Base-by-base conservation (phyloP, 2,888 invertebrate species). In the Cloeon dipterum region DNA sequence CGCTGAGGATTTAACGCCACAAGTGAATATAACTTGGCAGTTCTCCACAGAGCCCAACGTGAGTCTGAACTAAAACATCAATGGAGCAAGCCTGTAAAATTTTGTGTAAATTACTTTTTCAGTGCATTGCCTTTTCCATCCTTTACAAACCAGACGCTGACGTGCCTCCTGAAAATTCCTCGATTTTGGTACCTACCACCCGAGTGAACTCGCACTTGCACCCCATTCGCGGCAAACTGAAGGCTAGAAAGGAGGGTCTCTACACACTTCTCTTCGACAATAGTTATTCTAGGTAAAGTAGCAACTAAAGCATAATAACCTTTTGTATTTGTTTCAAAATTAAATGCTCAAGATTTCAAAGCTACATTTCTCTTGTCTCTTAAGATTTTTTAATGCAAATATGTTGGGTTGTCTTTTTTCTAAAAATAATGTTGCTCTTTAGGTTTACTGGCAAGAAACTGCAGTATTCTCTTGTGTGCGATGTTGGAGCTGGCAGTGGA, bases 11-110 rank as follows among this genome's bases (percentile, higher is more conserved):
- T 29, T n/a, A n/a, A 29, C 29, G 7, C 29, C 29, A 5, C 47
- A 48, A 13, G 46, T 50, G 16, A 46, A 47, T 25, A 45, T 57
- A 18, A 46, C 45, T 32, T 57, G 57, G 57, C 49, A 52, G 41
- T 54, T 57, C 41, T 47, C 51, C 2, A 51, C 55, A 4, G 46
- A 51, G 23, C 53, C 54, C 14, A 56, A 56, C 50, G 57, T 56
- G 43, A 26, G 33, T 38, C 3, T n/a, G 2, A 7, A 16, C 26
- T 26, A 25, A 10, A 25, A 25, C 11, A 25, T 13, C n/a, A 10
- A 32, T 32, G 16, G n/a, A 14, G 13, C 11, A 11, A 25, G 7
- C 32, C 13, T 13, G 25, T 11, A 11, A 10, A 25, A 25, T 25
- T 10, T 25, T 25, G 8, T 10, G 8, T 10, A 10, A 25, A 8